Evolutionary conservation across 2,888 invertebrate species (phyloP).

Genomic region (Philonicus albiceps): DNA sequence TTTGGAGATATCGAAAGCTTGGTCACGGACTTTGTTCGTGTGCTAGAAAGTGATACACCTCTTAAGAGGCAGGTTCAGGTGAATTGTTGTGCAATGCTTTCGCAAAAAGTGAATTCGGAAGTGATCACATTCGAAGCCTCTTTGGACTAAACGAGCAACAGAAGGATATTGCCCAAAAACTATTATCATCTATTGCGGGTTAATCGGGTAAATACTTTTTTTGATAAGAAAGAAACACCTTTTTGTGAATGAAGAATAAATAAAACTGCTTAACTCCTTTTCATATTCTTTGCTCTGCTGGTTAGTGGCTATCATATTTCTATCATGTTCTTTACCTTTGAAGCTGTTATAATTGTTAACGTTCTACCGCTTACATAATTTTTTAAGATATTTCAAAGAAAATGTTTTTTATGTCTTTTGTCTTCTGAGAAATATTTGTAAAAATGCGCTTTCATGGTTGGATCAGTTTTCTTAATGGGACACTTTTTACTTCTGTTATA

Average conservation of each 20-base stretch:
- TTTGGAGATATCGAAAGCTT: background rate
- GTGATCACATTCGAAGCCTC: background rate
- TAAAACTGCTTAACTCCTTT: background rate
- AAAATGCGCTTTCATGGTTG: background rate
- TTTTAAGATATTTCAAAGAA: background rate
- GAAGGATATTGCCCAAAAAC: background rate
- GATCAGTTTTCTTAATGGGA: background rate
- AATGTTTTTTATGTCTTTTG: background rate
- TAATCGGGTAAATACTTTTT: background rate
- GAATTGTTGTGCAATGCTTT: background rate
- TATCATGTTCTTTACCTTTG: background rate
- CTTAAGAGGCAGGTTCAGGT: background rate
- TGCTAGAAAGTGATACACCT: background rate
- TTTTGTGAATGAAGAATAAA: background rate
- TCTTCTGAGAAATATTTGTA: background rate
- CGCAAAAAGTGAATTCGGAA: conserved; percentile 14
- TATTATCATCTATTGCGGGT: background rate
- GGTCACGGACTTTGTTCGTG: background rate
- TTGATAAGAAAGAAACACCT: background rate
- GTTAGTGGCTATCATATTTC: background rate
- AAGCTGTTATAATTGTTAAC: background rate
- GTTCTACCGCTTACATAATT: background rate
- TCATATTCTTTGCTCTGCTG: background rate
- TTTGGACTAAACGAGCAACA: background rate
- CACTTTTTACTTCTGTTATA: background rate